Evolutionary conservation across 92 coral and sea anemone genomes (phyloP).

Genomic region (Plumapathes pennacea): DNA sequence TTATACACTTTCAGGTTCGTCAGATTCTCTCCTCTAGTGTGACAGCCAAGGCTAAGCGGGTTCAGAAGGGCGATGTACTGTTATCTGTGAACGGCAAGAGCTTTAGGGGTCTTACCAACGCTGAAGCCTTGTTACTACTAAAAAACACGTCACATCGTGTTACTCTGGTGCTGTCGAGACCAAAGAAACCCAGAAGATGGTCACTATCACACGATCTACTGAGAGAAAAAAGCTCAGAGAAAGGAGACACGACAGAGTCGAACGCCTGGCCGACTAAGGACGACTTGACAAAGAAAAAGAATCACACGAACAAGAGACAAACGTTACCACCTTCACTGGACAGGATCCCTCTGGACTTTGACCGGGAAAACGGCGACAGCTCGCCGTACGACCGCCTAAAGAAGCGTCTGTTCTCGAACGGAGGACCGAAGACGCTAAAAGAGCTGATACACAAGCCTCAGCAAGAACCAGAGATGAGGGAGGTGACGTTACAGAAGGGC

Average conservation of each 20-base stretch:
- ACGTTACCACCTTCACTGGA: conserved; percentile 46
- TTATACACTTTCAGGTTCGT: conserved; percentile 59
- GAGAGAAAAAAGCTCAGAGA: conserved; percentile 47
- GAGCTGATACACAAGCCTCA: conserved; percentile 66
- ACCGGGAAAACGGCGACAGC: conserved; percentile 37
- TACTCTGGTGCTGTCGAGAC: conserved; percentile 82
- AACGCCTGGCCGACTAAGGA: conserved; percentile 93
- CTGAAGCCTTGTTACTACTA: conserved; percentile 61
- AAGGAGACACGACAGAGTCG: conserved; percentile 34
- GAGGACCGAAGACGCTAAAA: conserved; percentile 61
- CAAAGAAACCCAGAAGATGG: conserved; percentile 41
- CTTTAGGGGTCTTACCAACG: conserved; percentile 69
- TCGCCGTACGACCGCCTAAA: conserved; percentile 75
- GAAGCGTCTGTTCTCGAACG: conserved; percentile 69
- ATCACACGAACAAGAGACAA: conserved; percentile 16
- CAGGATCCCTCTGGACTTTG: conserved; percentile 58
- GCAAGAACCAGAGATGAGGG: conserved; percentile 62
- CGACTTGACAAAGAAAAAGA: conserved; percentile 60
- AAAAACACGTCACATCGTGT: conserved; percentile 74
- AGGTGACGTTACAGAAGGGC: conserved; percentile 72
- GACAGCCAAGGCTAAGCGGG: conserved; percentile 81
- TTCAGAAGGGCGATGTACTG: conserved; percentile 82
- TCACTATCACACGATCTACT: conserved; percentile 42
- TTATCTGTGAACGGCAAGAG: conserved; percentile 82
- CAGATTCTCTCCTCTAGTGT: conserved; percentile 73